Evolutionary conservation across 2,888 invertebrate species (phyloP).

Genomic region (Tenthredo livida): DNA sequence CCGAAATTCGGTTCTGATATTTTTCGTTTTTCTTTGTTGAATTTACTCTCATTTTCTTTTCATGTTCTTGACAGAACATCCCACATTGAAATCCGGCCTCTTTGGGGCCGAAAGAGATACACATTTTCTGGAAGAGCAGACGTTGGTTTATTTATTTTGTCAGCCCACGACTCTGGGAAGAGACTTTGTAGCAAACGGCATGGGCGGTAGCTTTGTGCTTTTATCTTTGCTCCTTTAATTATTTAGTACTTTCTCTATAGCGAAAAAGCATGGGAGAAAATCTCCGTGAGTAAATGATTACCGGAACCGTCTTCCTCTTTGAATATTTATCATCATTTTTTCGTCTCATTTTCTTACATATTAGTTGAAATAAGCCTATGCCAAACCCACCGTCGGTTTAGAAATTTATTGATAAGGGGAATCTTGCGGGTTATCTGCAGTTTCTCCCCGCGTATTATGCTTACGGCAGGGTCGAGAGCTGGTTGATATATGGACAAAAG

Average conservation of each 20-base stretch:
- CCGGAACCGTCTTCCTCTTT: background rate
- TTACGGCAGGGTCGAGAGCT: background rate
- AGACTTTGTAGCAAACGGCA: background rate
- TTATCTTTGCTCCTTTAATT: background rate
- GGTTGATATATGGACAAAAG: constrained; percentile 20
- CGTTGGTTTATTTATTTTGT: background rate
- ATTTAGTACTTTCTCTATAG: background rate
- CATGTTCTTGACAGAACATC: background rate
- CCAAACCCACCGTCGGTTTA: background rate
- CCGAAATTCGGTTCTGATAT: background rate
- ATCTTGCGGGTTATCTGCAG: background rate
- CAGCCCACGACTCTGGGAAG: background rate
- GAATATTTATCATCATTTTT: background rate
- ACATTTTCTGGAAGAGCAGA: background rate
- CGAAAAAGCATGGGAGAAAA: background rate
- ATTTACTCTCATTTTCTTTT: background rate
- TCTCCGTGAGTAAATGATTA: background rate
- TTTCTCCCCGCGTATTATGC: background rate
- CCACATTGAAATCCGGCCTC: background rate
- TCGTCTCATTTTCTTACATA: background rate
- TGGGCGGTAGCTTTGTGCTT: background rate
- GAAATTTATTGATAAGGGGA: background rate
- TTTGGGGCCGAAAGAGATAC: background rate
- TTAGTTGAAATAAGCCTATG: background rate
- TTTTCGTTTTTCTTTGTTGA: background rate